A percentile compares a stretch with the other conserved stretches of the same genome.
Evolutionary conservation across 1,140 invertebrate species (phyloP).

Genomic region (Nautilus pompilius): DNA sequence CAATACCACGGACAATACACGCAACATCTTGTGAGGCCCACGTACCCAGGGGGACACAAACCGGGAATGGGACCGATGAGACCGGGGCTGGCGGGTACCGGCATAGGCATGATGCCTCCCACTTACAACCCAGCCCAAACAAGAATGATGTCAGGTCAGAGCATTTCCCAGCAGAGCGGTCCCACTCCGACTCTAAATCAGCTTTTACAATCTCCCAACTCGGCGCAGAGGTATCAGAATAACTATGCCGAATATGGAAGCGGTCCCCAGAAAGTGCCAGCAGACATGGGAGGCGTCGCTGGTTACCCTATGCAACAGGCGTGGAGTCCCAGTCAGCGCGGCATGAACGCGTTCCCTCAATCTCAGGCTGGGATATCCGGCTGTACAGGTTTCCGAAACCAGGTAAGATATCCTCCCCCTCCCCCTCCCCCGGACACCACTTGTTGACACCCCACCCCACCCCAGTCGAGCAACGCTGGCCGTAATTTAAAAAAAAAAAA

Average conservation of each 20-base stretch:
- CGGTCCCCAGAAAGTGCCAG: conserved; percentile 27
- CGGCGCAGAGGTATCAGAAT: conserved; percentile 54
- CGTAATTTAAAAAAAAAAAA: not conserved
- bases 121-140: conserved; percentile 23
- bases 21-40: conserved; percentile 30
- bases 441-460: not conserved
- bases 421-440: not conserved
- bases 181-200: conserved; percentile 90
- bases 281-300: conserved; percentile 22
- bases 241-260: conserved; percentile 50
- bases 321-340: conserved; percentile 33
- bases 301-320: conserved; percentile 29
- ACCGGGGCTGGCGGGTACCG: conserved; percentile 28
- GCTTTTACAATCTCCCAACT: conserved; percentile 75
- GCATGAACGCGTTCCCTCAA: conserved; percentile 37
- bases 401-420: conserved; percentile 3
- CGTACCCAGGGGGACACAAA: conserved; percentile 27
- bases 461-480: not conserved
- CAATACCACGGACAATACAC: conserved; percentile 38
- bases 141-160: conserved; percentile 61
- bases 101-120: conserved; percentile 26
- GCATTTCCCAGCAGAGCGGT: conserved; percentile 67
- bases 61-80: conserved; percentile 31
- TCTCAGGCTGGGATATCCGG: conserved; percentile 22
- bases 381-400: conserved; percentile 8